phyloP scores from a whole-genome alignment of 2,888 invertebrate genomes.

The Hymenopus coronatus region DNA sequence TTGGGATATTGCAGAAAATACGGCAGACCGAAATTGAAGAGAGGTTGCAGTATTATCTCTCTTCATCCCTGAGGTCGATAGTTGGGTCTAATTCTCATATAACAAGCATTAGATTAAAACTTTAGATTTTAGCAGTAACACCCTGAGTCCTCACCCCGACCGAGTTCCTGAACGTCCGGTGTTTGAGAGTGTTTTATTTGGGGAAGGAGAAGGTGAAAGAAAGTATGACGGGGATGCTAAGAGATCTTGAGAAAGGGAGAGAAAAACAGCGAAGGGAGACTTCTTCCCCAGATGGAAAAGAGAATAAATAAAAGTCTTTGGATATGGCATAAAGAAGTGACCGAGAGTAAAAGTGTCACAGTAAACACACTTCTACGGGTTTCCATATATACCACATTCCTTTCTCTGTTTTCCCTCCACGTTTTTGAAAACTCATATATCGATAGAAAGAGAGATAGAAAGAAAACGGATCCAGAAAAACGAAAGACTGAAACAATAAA shows the following conservation, averaged over 20 bases:
- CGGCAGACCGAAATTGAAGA: too few species aligned
- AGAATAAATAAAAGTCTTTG: slow-evolving; percentile 6
- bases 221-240: neutral
- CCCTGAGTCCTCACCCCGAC: neutral
- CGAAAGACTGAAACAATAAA: slow-evolving; percentile 21
- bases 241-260: neutral
- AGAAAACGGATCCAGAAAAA: neutral
- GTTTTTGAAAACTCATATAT: neutral
- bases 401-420: neutral
- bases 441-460: neutral
- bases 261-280: neutral
- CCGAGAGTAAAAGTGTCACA: slow-evolving; percentile 1
- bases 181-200: slow-evolving; percentile 7
- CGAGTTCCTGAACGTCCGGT: neutral
- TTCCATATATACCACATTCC: neutral
- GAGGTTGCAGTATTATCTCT: too few species aligned
- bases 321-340: slow-evolving; percentile 18
- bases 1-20: too few species aligned
- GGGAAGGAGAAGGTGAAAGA: neutral
- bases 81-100: too few species aligned
- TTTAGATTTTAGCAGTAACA: too few species aligned
- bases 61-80: too few species aligned
- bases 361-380: slow-evolving; percentile 15
- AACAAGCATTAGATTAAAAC: too few species aligned
- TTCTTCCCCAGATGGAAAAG: neutral